phyloP scores from a whole-genome alignment of 2,113 vertebrate genomes.

The Upupa epops region DNA sequence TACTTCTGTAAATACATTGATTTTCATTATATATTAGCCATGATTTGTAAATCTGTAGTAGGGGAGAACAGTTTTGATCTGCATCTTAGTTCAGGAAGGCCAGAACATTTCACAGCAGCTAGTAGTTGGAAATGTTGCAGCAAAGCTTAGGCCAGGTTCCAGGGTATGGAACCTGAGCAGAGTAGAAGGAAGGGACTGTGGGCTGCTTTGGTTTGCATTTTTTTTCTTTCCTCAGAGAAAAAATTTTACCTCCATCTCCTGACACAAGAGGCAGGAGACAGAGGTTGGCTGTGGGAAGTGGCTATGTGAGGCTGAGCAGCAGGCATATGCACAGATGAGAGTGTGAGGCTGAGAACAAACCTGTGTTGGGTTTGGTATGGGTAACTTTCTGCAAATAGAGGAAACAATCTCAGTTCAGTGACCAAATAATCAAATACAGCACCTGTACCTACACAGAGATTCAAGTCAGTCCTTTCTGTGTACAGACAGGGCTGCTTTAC shows the following conservation, averaged over 20 bases:
- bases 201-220: neutral
- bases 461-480: neutral
- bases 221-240: neutral
- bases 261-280: neutral
- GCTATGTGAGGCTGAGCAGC: neutral
- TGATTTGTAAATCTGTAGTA: no score
- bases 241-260: neutral
- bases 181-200: rapidly evolving
- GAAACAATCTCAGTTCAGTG: neutral
- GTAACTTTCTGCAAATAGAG: neutral
- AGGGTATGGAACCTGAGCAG: neutral
- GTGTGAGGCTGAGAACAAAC: neutral
- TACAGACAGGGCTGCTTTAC: neutral
- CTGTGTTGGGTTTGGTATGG: neutral
- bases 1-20: no score
- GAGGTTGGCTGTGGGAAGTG: neutral
- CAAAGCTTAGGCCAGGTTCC: no score
- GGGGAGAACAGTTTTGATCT: no score
- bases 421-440: neutral
- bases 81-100: no score
- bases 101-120: no score
- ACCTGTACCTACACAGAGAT: neutral
- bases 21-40: no score
- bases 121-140: no score
- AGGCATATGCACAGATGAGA: neutral